Evolutionary conservation across 2,113 vertebrate species (phyloP), one percentile per base, ranked within the genome.

Genomic region (Ranitomeya imitator): DNA sequence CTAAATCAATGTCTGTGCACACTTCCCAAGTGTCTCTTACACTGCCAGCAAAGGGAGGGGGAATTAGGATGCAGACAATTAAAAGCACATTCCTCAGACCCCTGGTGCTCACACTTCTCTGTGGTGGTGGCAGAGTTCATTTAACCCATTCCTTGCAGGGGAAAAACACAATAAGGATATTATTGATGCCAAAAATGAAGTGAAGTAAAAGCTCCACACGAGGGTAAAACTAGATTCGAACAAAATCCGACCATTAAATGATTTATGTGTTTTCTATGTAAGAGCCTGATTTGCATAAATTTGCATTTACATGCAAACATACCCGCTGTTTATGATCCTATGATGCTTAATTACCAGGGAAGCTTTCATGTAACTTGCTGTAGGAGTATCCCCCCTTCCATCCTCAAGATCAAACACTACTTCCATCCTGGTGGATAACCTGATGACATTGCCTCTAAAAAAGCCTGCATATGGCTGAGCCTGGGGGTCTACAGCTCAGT

Each of bases 31-130:
- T 80, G 52, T 60, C 78, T 26, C 55, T 31, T 79, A 79, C 78
- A 79, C 11, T n/a, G 51, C 6, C n/a, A 54, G 21, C n/a, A 79
- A 21, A 14, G 54, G 76, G 3, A 13, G 76, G 52, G 23, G 14
- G 7, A 14, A 79, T 79, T 57, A 79, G 54, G 21, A 80, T 59
- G 78, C 55, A 59, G 78, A 80, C 55, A 79, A 79, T 57, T 79
- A 79, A 55, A 79, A 55, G 52, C 77, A 79, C 77, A 80, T 80
- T 80, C 78, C 78, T 80, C 14, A 31, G 55, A 60, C n/a, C n/a
- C 55, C n/a, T 26, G 23, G 78, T 7, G n/a, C 78, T 80, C 51
- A 80, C 23, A 80, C 54, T 59, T 57, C 77, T 55, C 77, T 79
- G 45, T 80, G 10, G 77, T 7, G 9, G 51, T 51, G 73, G 19